These are phyloP conservation scores for Naja naja DNA, from an alignment of 2,113 vertebrate genomes.

Conservation along the genomic window DNA sequence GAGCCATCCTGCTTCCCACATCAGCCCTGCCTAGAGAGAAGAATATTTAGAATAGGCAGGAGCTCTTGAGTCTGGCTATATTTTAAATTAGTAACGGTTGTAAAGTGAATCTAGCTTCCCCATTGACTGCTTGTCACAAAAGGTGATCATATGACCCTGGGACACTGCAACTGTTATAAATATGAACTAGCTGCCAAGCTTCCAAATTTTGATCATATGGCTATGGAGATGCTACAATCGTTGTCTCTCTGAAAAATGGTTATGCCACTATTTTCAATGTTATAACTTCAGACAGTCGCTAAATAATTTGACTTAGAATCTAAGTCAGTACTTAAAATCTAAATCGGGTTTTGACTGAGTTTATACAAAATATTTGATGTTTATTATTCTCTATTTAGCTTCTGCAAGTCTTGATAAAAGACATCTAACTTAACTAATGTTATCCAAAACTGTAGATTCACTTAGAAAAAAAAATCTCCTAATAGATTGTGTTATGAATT, in stretches of 20 bases:
- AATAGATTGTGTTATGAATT: not conserved
- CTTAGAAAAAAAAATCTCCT: not conserved
- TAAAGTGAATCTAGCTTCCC: too few relatives aligned
- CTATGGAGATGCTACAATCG: not conserved
- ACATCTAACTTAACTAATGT: not conserved
- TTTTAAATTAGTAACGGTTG: not conserved
- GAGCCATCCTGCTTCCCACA: not conserved
- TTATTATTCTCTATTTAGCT: not conserved
- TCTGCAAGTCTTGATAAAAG: not conserved
- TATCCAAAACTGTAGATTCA: not conserved
- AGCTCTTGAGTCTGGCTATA: not conserved
- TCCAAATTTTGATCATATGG: not conserved
- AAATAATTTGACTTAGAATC: not conserved
- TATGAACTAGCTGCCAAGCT: not conserved
- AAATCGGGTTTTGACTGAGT: not conserved
- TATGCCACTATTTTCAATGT: not conserved
- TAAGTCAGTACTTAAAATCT: not conserved
- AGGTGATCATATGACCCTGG: too few relatives aligned
- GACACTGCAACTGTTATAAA: too few relatives aligned
- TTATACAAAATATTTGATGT: not conserved
- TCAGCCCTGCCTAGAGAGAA: not conserved
- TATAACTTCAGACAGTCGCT: not conserved
- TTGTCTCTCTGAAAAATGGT: not conserved
- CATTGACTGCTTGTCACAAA: too few relatives aligned
- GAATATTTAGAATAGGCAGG: not conserved